Evolutionary conservation across 2,888 invertebrate species (phyloP).

Genomic region (Drosophila siamana): DNA sequence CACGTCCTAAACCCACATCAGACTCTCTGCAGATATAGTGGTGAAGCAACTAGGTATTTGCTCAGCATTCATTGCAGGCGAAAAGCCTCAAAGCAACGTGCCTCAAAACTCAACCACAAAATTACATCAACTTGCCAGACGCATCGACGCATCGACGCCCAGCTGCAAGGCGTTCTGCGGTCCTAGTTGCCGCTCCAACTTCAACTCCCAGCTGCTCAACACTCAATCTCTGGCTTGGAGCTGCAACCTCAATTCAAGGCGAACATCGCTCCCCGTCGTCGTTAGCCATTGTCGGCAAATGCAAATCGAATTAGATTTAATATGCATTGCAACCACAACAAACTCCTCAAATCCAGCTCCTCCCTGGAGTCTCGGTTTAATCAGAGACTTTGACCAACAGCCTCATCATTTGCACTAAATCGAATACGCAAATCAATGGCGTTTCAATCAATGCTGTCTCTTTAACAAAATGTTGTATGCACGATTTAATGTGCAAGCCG

Average conservation of each 20-base stretch:
- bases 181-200: slow-evolving; percentile 12
- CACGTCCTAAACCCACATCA: background rate
- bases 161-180: slow-evolving; percentile 54
- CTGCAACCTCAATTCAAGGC: slow-evolving; percentile 44
- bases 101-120: slow-evolving; percentile 73
- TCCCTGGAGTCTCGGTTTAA: slow-evolving; percentile 7
- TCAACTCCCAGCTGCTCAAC: background rate
- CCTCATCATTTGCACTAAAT: slow-evolving; percentile 30
- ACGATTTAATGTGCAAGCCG: background rate
- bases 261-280: slow-evolving; percentile 47
- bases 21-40: slow-evolving; percentile 17
- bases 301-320: slow-evolving; percentile 77
- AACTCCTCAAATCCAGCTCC: slow-evolving; percentile 56
- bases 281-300: slow-evolving; percentile 62
- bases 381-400: slow-evolving; percentile 27
- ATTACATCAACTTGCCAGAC: slow-evolving; percentile 69
- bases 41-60: slow-evolving; percentile 57
- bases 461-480: background rate
- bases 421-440: background rate
- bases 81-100: slow-evolving; percentile 78
- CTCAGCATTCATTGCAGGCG: slow-evolving; percentile 32
- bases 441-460: background rate
- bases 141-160: slow-evolving; percentile 57
- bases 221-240: too few relatives aligned
- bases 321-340: slow-evolving; percentile 72